Base-by-base conservation (phyloP, 2,888 invertebrate species). In the Himalopsyche anomala region DNA sequence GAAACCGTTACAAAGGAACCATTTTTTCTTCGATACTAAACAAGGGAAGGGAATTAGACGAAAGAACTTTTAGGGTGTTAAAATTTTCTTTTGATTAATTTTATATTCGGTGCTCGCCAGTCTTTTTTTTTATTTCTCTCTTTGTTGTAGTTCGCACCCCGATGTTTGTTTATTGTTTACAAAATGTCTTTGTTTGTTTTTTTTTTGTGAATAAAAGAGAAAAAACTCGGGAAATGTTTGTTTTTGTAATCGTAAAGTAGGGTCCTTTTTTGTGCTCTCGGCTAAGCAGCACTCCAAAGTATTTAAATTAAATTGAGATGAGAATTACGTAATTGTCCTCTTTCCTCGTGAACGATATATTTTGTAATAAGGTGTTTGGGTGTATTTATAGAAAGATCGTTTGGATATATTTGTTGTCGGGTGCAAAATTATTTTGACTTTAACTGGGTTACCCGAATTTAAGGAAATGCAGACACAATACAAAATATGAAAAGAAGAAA, bases 71-170 rank as follows among this genome's bases (percentile, higher is more conserved):
- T 55, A 81, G 85, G 85, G 85, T 85, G 85, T 85, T 85, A 81
- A 85, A 85, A 85, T 85, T 85, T 85, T 85, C 81, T 55, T 81
- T 85, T 85, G 85, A 85, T 85, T 85, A 85, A 85, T 85, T 85
- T 85, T 80, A 85, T 85, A 85, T 85, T 85, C 81, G 56, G 56
- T 80, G 42, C 81, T 81, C 81, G 51, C 55, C 69, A 81, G 85
- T 74, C 81, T 55, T 81, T 85, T 84, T 28, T 84, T 85, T 74
- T 81, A 54, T 81, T 81, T 81, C 55, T 45, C 45, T 36, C n/a
- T 81, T n/a, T 81, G 81, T 55, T 38, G 45, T 55, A 42, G 80
- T 80, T 82, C 69, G 74, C 54, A 28, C 45, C 80, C 51, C 82
- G 82, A 81, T 81, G 42, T 81, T 81, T 81, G 54, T 81, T 81